Base-by-base conservation (phyloP, 1,140 invertebrate genomes). In the Aradophagus sp. region DNA sequence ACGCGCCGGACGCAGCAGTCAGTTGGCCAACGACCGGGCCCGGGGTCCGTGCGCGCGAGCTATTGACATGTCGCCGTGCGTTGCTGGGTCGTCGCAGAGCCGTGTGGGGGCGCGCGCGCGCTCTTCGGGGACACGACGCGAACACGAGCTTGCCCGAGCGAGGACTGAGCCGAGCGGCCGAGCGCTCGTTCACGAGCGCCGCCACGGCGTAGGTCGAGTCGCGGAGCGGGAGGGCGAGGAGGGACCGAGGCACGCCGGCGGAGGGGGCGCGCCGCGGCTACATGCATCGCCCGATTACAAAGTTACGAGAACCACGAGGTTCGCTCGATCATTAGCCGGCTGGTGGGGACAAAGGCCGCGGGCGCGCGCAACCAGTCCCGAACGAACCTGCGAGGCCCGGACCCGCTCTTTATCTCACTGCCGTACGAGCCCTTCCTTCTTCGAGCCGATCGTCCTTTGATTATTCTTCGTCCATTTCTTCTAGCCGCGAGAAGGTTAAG, bases 41-140 rank as follows among this genome's bases (percentile, higher is more conserved):
- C 38, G 63, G 29, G 42, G 13, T 59, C 42, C 56, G 66, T 59
- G 63, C 50, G 44, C 36, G 45, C 61, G 52, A 74, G 78, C 75
- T 80, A 82, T 80, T 80, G 80, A 80, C 79, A 82, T 82, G 71
- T 77, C 71, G 53, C 66, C 27, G 15, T 41, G 31, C 27, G 17
- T 34, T 11, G 13, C 23, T 10, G 34, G 29, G 20, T 29, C 20
- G 20, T 5, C 20, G 20, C 20, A 4, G 20, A 4, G 8, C 4
- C 20, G 20, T 23, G 20, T 5, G 20, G 20, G 20, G 20, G 4
- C 4, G n/a, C n/a, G 12, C 36, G 32, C 52, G 17, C 44, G 44
- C 2, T 26, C n/a, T n/a, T n/a, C 4, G 8, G 20, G 42, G 47
- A 48, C 35, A 39, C 59, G 45, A 55, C 56, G 56, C 62, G 56